phyloP scores from a whole-genome alignment of 2,888 invertebrate genomes.

The Melieria crassipennis region DNA sequence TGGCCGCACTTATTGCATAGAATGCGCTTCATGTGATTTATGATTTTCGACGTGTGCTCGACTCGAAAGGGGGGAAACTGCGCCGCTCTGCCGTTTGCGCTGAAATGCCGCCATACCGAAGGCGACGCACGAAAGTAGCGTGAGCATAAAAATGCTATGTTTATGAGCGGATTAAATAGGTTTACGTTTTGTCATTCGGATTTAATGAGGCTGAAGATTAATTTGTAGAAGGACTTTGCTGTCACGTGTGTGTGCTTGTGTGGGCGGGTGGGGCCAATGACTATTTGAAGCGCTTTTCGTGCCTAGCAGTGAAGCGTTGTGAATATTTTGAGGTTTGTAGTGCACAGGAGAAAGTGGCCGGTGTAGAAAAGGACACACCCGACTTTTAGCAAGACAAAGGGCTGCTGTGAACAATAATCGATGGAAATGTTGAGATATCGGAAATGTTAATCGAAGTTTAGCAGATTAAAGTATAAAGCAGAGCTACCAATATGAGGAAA shows the following conservation, averaged over 20 bases:
- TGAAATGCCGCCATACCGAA: neutral
- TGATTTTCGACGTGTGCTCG: neutral
- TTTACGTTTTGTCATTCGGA: conserved; percentile 51
- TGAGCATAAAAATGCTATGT: conserved; percentile 47
- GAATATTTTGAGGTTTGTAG: too few relatives aligned
- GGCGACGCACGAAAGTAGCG: neutral
- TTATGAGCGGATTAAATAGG: conserved; percentile 59
- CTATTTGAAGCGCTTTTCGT: too few relatives aligned
- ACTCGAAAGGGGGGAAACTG: neutral
- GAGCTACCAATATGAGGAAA: neutral
- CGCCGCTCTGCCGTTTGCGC: too few relatives aligned
- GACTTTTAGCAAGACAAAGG: too few relatives aligned
- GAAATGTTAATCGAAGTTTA: too few relatives aligned
- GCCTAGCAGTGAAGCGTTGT: too few relatives aligned
- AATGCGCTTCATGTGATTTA: conserved; percentile 9
- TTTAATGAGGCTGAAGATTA: conserved; percentile 56
- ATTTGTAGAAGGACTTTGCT: conserved; percentile 29
- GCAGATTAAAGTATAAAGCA: neutral
- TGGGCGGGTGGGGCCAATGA: too few relatives aligned
- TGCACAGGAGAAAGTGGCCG: too few relatives aligned
- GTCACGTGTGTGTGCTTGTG: too few relatives aligned
- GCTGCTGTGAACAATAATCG: too few relatives aligned
- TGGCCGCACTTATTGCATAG: neutral
- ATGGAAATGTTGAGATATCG: too few relatives aligned
- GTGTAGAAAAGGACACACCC: too few relatives aligned